Base-by-base conservation (phyloP, 1,140 invertebrate species). In the Heliconius eleuchia region DNA sequence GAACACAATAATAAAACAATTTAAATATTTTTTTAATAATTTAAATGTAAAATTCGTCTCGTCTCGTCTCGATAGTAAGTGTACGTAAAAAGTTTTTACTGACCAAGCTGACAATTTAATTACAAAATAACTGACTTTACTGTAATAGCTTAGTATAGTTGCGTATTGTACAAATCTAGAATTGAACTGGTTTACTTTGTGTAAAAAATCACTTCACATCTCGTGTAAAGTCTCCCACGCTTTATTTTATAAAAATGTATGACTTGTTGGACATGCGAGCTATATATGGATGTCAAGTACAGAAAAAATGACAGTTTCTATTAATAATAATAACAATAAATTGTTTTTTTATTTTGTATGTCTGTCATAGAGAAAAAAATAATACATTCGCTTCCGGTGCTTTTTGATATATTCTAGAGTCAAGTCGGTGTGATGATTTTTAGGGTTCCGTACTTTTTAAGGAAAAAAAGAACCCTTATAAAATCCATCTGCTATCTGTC, bases 141-240 rank as follows among this genome's bases (percentile, higher is more conserved):
- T 66, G 23, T 27, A 23, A 23, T 57, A 57, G 19, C 8, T 57
- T 9, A 57, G 7, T 57, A 57, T 57, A 57, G 55, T 57, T 57
- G 55, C n/a, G 55, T 30, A 16, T 66, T 66, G 60, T 66, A 66
- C 60, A 0, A 30, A 11, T 66, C 60, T 66, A 27, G 60, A 66
- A 66, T 66, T 66, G 60, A 66, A 66, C 60, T 66, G 60, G 60
- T 66, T 66, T 66, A 66, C 23, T 27, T 66, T 23, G 55, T 23
- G 55, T 57, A 57, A 66, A 27, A 66, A 66, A 66, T 66, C 60
- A 66, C 60, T 9, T 13, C 60, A 66, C 60, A 66, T 66, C 60
- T 66, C 60, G 23, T 16, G 23, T 27, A 66, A 23, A 66, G 60
- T 66, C 60, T 66, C 60, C 23, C 60, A 66, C 60, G 60, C 60